A percentile compares a stretch with the other conserved stretches of the same genome.
These are phyloP conservation scores for Tupaia tana DNA, from an alignment of 2,113 vertebrate genomes.

Conservation along the genomic window DNA sequence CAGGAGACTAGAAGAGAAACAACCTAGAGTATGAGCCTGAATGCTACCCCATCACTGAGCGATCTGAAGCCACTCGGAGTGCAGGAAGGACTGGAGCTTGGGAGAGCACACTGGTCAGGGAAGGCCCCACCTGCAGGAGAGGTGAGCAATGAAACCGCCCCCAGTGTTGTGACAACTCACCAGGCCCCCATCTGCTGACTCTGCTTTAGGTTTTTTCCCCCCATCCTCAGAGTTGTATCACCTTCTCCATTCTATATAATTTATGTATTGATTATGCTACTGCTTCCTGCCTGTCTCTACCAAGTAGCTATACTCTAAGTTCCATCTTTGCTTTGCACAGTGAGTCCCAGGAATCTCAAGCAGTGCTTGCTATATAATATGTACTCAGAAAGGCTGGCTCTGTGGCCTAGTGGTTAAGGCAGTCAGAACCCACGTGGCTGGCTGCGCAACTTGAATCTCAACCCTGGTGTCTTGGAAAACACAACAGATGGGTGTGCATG, in stretches of 20 bases:
- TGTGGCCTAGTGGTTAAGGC: no score
- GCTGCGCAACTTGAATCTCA: no score
- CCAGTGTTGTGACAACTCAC: background rate
- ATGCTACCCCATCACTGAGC: background rate
- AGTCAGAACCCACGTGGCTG: no score
- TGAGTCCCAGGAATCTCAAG: background rate
- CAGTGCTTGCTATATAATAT: background rate
- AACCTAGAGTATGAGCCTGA: background rate
- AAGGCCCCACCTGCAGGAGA: background rate
- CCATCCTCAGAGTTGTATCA: background rate
- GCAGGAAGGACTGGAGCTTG: background rate
- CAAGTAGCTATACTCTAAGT: background rate
- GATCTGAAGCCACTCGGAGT: rapidly evolving
- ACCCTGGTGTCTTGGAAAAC: no score
- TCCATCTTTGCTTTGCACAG: background rate
- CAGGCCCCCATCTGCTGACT: background rate
- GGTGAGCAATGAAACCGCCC: background rate
- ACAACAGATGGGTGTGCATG: no score
- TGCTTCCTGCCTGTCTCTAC: background rate
- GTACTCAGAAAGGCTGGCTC: background rate
- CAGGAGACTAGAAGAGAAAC: background rate
- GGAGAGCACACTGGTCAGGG: background rate
- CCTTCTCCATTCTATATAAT: background rate
- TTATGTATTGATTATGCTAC: background rate
- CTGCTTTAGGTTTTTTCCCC: background rate